These are phyloP conservation scores for Watsonalla cultraria DNA, from an alignment of 2,888 invertebrate genomes.

Conservation along the genomic window DNA sequence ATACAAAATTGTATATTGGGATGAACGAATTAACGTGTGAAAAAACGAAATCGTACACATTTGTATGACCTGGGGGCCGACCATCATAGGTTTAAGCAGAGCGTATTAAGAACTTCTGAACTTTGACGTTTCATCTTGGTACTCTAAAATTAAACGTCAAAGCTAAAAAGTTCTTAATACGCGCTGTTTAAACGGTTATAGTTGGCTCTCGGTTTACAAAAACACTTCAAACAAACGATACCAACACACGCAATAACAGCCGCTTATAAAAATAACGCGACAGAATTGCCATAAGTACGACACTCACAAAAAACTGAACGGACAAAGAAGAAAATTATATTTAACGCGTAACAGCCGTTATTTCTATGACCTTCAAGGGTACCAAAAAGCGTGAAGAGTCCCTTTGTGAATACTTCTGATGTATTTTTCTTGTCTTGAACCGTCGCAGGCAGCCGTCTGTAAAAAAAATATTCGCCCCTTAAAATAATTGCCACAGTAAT, in stretches of 20 bases:
- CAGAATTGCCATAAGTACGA: slow-evolving; percentile 20
- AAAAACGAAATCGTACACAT: neutral
- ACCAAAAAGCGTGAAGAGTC: slow-evolving; percentile 51
- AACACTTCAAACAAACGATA: slow-evolving; percentile 6
- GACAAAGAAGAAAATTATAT: slow-evolving; percentile 48
- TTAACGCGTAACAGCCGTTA: slow-evolving; percentile 48
- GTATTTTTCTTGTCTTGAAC: slow-evolving; percentile 56
- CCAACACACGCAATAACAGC: slow-evolving; percentile 15
- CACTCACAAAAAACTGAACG: slow-evolving; percentile 34
- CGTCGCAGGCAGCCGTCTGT: slow-evolving; percentile 39
- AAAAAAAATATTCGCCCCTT: slow-evolving; percentile 61
- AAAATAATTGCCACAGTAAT: slow-evolving; percentile 64
- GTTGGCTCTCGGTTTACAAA: neutral
- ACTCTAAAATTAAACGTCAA: too few relatives aligned
- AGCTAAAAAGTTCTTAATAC: too few relatives aligned
- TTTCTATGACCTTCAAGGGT: slow-evolving; percentile 39
- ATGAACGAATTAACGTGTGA: too few relatives aligned
- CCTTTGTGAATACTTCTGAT: slow-evolving; percentile 52
- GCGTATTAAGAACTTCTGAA: too few relatives aligned
- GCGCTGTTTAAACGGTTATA: too few relatives aligned
- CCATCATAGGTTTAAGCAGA: too few relatives aligned
- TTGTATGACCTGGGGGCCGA: too few relatives aligned
- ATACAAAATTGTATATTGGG: too few relatives aligned
- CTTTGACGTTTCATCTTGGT: too few relatives aligned
- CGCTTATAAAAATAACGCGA: slow-evolving; percentile 19